Evolutionary conservation across 2,888 invertebrate genomes (phyloP).

Genomic region (Loripinus fragilis): DNA sequence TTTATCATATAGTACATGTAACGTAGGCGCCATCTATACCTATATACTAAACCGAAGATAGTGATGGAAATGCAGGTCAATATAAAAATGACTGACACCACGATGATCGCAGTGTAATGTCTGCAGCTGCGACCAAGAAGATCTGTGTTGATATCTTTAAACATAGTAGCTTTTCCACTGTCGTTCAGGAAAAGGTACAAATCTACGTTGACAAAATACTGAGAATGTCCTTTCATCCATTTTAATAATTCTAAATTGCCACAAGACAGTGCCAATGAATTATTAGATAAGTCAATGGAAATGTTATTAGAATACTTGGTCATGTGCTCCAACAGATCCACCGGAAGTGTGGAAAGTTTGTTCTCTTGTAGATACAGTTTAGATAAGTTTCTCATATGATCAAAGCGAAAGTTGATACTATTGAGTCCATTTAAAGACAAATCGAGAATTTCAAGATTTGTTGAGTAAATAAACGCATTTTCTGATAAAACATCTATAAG

Average conservation of each 20-base stretch:
- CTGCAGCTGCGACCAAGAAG: conserved; percentile 10
- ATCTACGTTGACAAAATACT: conserved; percentile 20
- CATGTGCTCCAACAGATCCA: conserved; percentile 1
- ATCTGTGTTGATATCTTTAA: neutral
- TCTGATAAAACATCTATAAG: neutral
- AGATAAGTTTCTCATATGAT: conserved; percentile 23
- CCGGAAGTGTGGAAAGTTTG: conserved; percentile 21
- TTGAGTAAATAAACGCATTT: neutral
- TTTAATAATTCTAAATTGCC: conserved; percentile 24
- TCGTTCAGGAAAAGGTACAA: conserved; percentile 21
- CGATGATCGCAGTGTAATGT: conserved; percentile 1
- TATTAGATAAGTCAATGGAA: conserved; percentile 31
- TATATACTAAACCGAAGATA: conserved; percentile 39
- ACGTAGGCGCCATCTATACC: conserved; percentile 52
- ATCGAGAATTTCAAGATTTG: conserved; percentile 15
- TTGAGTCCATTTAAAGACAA: conserved; percentile 35
- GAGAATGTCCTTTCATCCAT: conserved; percentile 29
- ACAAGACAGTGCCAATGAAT: conserved; percentile 27
- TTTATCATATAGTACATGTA: conserved; percentile 46
- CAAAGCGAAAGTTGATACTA: neutral
- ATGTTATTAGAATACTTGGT: neutral
- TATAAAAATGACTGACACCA: conserved; percentile 22
- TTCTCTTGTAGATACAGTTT: conserved; percentile 32
- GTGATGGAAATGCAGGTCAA: conserved; percentile 30
- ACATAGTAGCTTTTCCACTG: neutral